A percentile compares a stretch with the other conserved stretches of the same genome.
phyloP scores from a whole-genome alignment of 2,888 invertebrate genomes.

The Matsumyia berberina region DNA sequence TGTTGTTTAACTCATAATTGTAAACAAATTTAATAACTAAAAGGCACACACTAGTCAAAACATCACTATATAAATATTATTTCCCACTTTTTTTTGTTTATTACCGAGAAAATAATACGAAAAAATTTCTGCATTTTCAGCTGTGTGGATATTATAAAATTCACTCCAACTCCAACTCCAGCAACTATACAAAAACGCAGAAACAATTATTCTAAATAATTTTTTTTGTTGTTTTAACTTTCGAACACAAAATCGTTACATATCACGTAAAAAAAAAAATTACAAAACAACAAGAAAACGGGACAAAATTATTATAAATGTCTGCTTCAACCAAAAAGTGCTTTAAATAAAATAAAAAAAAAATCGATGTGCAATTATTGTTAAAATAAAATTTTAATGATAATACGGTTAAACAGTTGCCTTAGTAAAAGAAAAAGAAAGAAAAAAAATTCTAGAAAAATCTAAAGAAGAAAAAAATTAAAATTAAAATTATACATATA shows the following conservation, averaged over 20 bases:
- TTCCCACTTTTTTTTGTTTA: slow-evolving; percentile 2
- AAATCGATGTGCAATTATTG: slow-evolving; percentile 56
- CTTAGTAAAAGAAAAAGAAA: slow-evolving; percentile 28
- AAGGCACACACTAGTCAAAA: slow-evolving; percentile 36
- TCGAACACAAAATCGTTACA: slow-evolving; percentile 55
- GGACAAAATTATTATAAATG: slow-evolving; percentile 29
- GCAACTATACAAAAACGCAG: slow-evolving; percentile 35
- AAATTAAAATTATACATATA: too few species aligned
- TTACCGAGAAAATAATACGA: slow-evolving; percentile 4
- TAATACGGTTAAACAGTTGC: slow-evolving; percentile 51
- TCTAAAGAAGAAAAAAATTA: background rate
- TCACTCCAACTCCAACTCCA: slow-evolving; percentile 39
- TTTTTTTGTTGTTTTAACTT: slow-evolving; percentile 25
- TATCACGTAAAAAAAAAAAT: slow-evolving; percentile 69
- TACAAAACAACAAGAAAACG: slow-evolving; percentile 24
- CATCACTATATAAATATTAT: background rate
- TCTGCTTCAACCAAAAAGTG: slow-evolving; percentile 74
- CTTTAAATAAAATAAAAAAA: slow-evolving; percentile 55
- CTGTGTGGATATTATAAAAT: slow-evolving; percentile 49
- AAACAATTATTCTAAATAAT: slow-evolving; percentile 32
- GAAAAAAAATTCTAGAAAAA: background rate
- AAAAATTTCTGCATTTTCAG: slow-evolving; percentile 60
- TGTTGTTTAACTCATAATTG: background rate
- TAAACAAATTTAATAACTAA: background rate
- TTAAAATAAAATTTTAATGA: slow-evolving; percentile 52